These are phyloP conservation scores for Theonella swinhoei DNA, from an alignment of 37 sponge, comb jelly and placozoan species.

Conservation along the genomic window DNA sequence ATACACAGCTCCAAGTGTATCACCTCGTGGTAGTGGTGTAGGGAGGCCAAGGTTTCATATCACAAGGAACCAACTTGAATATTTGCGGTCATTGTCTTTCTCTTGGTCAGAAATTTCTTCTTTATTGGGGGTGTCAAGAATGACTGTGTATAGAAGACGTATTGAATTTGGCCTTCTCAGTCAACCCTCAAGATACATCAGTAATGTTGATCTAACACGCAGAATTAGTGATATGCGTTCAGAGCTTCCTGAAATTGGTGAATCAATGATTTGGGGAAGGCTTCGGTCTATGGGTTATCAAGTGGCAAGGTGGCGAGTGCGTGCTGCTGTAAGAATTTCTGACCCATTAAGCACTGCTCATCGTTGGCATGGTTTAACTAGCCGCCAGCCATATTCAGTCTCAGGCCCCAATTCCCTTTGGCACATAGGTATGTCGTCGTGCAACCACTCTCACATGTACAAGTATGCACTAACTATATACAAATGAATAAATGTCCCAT, in stretches of 20 bases:
- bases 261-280: constrained; percentile 28
- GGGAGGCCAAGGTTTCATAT: constrained; percentile 13
- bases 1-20: too few relatives aligned
- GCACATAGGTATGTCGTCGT: constrained; percentile 70
- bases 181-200: not conserved
- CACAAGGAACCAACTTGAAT: constrained; percentile 15
- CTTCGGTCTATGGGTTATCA: constrained; percentile 1
- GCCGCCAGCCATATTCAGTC: constrained; percentile 29
- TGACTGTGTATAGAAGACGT: constrained; percentile 1
- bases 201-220: not conserved
- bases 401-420: constrained; percentile 54
- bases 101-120: not conserved
- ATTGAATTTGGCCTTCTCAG: not conserved
- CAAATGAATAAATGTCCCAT: too few relatives aligned
- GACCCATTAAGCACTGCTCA: constrained; percentile 33
- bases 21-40: too few relatives aligned
- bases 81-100: not conserved
- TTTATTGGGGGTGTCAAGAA: not conserved
- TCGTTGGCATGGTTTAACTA: constrained; percentile 8
- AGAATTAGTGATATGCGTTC: constrained; percentile 1
- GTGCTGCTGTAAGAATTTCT: not conserved
- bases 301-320: constrained; percentile 14
- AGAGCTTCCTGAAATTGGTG: constrained; percentile 33
- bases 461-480: too few relatives aligned
- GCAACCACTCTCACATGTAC: too few relatives aligned